Conservation (phyloP, 2,113 vertebrate genomes). For the Lagopus leucura region DNA sequence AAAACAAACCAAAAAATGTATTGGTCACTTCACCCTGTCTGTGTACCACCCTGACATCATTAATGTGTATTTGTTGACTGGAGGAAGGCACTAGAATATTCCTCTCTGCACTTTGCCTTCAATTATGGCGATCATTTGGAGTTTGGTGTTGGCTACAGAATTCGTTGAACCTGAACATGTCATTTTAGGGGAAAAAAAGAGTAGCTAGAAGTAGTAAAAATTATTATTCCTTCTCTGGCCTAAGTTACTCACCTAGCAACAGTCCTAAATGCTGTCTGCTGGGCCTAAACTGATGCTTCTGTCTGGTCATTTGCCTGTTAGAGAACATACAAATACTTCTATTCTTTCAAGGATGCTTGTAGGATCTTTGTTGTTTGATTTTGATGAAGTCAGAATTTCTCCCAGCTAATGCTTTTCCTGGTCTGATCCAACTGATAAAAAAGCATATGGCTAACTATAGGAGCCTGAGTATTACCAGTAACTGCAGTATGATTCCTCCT, state of each 20-base stretch:
- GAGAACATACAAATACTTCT: background rate
- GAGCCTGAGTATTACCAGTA: background rate
- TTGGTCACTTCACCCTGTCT: background rate
- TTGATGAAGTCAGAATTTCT: background rate
- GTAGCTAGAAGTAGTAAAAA: constrained; percentile 49
- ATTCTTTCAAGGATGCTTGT: background rate
- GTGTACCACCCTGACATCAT: background rate
- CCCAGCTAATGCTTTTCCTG: background rate
- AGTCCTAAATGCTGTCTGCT: background rate
- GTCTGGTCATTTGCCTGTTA: background rate
- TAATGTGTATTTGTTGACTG: background rate
- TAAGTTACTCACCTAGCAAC: constrained; percentile 55
- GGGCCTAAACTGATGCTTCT: background rate
- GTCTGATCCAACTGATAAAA: background rate
- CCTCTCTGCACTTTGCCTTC: background rate
- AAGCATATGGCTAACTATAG: background rate
- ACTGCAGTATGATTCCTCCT: background rate
- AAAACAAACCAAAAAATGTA: background rate
- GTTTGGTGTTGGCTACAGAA: background rate
- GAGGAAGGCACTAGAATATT: background rate
- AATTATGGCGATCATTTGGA: background rate
- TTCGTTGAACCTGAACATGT: background rate
- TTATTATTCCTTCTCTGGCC: background rate
- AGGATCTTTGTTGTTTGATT: background rate
- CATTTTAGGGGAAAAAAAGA: constrained; percentile 17